Percentiles rank a stretch among this genome's conserved stretches.
Conservation (phyloP, 1,140 invertebrate species). For the Xylocopa sonorina region DNA sequence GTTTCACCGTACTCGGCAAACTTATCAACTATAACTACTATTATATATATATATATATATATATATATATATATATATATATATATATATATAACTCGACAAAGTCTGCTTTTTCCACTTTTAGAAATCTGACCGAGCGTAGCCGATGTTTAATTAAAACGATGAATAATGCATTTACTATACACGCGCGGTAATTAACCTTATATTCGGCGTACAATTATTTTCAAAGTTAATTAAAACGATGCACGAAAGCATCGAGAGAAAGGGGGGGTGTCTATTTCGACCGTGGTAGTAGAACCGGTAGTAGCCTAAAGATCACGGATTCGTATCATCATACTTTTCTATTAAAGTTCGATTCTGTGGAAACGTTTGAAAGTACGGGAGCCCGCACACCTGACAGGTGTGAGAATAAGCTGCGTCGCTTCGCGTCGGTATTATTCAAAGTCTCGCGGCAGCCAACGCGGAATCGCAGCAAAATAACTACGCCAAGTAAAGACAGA, state of each 20-base stretch:
- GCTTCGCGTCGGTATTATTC: constrained; percentile 45
- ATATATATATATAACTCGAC: too few relatives aligned
- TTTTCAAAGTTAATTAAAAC: constrained; percentile 52
- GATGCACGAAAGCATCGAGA: constrained; percentile 38
- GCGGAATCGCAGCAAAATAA: too few relatives aligned
- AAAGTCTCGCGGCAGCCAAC: constrained; percentile 18
- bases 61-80: too few relatives aligned
- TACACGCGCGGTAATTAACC: constrained; percentile 32
- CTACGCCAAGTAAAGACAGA: constrained; percentile 1
- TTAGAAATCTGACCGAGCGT: neutral
- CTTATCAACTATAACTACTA: too few relatives aligned
- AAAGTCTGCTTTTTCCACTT: neutral
- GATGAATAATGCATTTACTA: constrained; percentile 43
- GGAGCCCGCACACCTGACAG: constrained; percentile 34
- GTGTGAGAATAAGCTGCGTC: constrained; percentile 41
- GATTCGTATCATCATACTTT: too few relatives aligned
- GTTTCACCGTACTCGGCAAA: too few relatives aligned
- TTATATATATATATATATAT: too few relatives aligned
- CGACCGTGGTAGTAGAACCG: too few relatives aligned
- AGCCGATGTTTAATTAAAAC: constrained; percentile 38
- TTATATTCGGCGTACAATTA: constrained; percentile 41
- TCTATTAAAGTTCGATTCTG: too few relatives aligned
- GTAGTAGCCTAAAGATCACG: too few relatives aligned
- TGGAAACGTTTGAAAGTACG: constrained; percentile 11
- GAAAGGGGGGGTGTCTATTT: constrained; percentile 35